Percentiles rank a stretch among this genome's conserved stretches.
These are phyloP conservation scores for Megastigmus dorsalis DNA, from an alignment of 2,888 invertebrate species.

Conservation along the genomic window DNA sequence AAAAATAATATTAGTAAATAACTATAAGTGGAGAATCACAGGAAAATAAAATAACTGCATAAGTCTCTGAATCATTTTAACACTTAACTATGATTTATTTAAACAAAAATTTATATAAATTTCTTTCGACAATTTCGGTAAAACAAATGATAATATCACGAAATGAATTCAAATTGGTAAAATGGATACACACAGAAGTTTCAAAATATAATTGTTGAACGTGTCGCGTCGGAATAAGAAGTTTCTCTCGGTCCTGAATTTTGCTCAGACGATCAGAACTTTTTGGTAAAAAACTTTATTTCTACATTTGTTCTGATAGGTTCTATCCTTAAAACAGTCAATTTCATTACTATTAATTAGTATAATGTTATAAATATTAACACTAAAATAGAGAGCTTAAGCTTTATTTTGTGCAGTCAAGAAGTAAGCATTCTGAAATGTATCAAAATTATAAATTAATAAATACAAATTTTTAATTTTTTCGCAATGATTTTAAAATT, in stretches of 20 bases:
- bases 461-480: no score
- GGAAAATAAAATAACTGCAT: neutral
- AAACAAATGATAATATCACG: conserved; percentile 36
- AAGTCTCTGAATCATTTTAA: conserved; percentile 35
- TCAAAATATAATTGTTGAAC: conserved; percentile 24
- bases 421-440: no score
- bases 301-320: no score
- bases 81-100: conserved; percentile 52
- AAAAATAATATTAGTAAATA: neutral
- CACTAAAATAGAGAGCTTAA: conserved; percentile 14
- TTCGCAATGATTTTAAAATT: no score
- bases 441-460: no score
- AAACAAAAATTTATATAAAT: conserved; percentile 47
- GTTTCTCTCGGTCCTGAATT: neutral
- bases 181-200: conserved; percentile 50
- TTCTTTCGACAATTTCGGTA: conserved; percentile 26
- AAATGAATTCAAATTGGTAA: conserved; percentile 20
- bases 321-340: no score
- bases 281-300: neutral
- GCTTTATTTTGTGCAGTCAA: neutral
- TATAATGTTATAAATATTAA: neutral
- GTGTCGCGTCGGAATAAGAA: neutral
- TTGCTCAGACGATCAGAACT: neutral
- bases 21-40: no score
- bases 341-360: neutral